Percentiles rank a stretch among this genome's conserved stretches.
Evolutionary conservation across 2,113 vertebrate genomes (phyloP).

Genomic region (Tylochromis polylepis): DNA sequence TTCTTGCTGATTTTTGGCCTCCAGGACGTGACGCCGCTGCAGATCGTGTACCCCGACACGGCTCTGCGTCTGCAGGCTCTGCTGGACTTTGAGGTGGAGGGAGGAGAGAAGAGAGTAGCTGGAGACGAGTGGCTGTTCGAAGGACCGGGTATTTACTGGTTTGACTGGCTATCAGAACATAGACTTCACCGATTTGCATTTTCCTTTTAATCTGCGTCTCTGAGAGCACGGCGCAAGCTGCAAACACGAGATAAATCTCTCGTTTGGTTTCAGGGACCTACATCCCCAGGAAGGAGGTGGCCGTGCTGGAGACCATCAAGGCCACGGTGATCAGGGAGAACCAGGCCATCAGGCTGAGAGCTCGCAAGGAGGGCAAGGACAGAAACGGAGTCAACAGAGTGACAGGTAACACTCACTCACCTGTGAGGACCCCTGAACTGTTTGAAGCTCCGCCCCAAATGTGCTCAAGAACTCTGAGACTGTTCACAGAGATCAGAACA

Average conservation of each 20-base stretch:
- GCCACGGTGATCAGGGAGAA: constrained; percentile 84
- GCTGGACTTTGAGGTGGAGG: constrained; percentile 78
- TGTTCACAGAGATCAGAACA: background rate
- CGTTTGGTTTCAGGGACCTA: constrained; percentile 77
- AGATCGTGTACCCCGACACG: constrained; percentile 86
- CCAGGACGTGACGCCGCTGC: constrained; percentile 80
- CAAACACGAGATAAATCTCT: rapidly evolving
- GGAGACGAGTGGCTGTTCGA: constrained; percentile 93
- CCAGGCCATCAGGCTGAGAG: constrained; percentile 85
- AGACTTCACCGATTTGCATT: background rate
- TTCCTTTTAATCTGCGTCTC: background rate
- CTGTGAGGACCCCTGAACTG: background rate
- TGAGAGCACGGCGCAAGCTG: rapidly evolving
- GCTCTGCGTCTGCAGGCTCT: constrained; percentile 85
- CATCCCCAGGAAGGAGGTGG: constrained; percentile 86
- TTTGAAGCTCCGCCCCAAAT: background rate
- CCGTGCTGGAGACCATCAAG: constrained; percentile 80
- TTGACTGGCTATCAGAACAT: background rate
- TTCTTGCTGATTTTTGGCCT: background rate
- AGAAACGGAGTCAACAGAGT: constrained; percentile 74
- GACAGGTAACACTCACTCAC: constrained; percentile 63
- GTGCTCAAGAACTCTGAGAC: background rate
- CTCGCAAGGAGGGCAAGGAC: constrained; percentile 83
- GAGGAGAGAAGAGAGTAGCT: constrained; percentile 72
- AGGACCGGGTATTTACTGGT: constrained; percentile 74